These are phyloP conservation scores for Stomatorhinus walkeri DNA, from an alignment of 2,797 vertebrate genomes.

Conservation along the genomic window DNA sequence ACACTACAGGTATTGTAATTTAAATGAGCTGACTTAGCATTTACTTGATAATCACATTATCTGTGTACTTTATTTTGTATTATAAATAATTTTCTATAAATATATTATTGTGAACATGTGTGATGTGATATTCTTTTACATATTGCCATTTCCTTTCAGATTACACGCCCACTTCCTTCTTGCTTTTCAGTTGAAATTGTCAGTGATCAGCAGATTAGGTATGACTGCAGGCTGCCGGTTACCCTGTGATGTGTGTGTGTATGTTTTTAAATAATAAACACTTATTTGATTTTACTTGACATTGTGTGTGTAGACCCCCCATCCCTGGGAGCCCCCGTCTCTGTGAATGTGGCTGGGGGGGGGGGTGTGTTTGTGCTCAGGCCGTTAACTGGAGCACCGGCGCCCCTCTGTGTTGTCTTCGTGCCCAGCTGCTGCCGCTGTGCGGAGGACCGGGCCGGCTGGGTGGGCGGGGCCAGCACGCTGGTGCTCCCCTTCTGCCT, in stretches of 20 bases:
- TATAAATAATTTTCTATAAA: too few relatives aligned
- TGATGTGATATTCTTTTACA: background rate
- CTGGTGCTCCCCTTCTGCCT: slow-evolving; percentile 65
- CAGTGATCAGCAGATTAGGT: slow-evolving; percentile 30
- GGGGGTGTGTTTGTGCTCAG: background rate
- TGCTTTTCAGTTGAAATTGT: slow-evolving; percentile 36
- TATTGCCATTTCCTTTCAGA: slow-evolving; percentile 37
- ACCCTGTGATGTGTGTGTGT: background rate
- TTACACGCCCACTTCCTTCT: slow-evolving; percentile 35
- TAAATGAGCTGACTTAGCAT: background rate
- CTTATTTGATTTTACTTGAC: background rate
- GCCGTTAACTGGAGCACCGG: background rate
- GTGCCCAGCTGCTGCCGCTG: slow-evolving; percentile 39
- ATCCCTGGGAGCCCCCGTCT: background rate
- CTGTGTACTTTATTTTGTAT: background rate
- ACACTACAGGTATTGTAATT: slow-evolving; percentile 32
- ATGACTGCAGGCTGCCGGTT: slow-evolving; percentile 2
- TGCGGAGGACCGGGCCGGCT: slow-evolving; percentile 46
- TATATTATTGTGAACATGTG: background rate
- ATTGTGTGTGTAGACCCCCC: background rate
- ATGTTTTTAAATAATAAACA: background rate
- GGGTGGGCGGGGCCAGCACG: slow-evolving; percentile 48
- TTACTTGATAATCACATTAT: too few relatives aligned
- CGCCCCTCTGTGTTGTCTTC: slow-evolving; percentile 31
- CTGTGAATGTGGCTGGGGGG: background rate